Conservation (phyloP, 2,888 invertebrate genomes). For the Tenthredo amoena region DNA sequence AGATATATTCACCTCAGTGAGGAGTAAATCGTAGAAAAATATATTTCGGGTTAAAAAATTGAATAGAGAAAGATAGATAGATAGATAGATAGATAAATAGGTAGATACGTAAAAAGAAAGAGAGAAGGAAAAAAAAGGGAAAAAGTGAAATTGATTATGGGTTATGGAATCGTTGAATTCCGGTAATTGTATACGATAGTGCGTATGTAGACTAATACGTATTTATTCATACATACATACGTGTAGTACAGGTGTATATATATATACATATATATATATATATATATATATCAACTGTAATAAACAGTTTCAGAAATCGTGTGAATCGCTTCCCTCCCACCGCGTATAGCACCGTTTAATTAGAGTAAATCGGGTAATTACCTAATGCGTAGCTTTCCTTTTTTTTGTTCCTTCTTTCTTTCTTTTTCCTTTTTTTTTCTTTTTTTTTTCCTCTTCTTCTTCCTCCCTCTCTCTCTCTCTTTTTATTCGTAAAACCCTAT, state of each 20-base stretch:
- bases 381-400: slow-evolving; percentile 7
- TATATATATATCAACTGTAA: background rate
- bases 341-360: slow-evolving; percentile 14
- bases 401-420: background rate
- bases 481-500: slow-evolving; percentile 17
- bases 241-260: background rate
- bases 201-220: background rate
- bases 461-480: background rate
- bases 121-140: background rate
- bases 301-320: slow-evolving; percentile 18
- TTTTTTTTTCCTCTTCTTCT: background rate
- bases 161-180: background rate
- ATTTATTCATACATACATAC: background rate
- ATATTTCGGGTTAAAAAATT: too few relatives aligned
- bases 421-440: background rate
- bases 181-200: background rate
- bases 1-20: too few relatives aligned
- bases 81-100: too few relatives aligned
- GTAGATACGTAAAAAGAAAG: background rate
- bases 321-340: background rate
- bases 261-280: background rate
- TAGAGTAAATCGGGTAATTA: slow-evolving; percentile 35
- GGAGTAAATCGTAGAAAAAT: too few relatives aligned
- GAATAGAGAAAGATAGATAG: too few relatives aligned
- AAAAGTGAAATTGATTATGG: background rate